Conservation (phyloP, 2,797 vertebrate genomes). For the Pseudomugil gertrudae region DNA sequence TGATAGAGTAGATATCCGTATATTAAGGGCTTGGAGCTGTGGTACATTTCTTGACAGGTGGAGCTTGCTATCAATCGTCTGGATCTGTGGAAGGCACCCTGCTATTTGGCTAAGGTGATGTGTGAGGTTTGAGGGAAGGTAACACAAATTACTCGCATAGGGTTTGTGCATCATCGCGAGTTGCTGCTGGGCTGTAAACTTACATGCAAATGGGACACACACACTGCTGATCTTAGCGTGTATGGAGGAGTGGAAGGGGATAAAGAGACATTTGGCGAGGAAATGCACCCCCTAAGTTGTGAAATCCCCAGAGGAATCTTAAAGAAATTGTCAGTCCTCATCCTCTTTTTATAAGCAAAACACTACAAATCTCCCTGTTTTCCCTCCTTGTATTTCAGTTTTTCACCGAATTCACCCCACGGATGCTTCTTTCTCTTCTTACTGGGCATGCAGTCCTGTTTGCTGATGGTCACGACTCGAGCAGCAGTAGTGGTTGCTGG, state of each 20-base stretch:
- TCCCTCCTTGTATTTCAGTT: background rate
- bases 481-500: background rate
- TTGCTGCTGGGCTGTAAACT: slow-evolving; percentile 30
- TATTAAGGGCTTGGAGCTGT: slow-evolving; percentile 26
- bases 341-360: slow-evolving; percentile 9
- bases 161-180: slow-evolving; percentile 1
- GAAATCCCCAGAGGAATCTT: slow-evolving; percentile 42
- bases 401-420: background rate
- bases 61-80: slow-evolving; percentile 36
- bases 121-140: slow-evolving; percentile 20
- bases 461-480: slow-evolving; percentile 18
- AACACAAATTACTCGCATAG: slow-evolving; percentile 25
- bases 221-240: slow-evolving; percentile 31
- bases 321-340: slow-evolving; percentile 30
- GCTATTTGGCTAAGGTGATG: slow-evolving; percentile 40
- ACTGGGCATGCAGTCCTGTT: background rate
- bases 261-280: slow-evolving; percentile 11
- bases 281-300: slow-evolving; percentile 33
- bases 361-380: background rate
- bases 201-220: background rate
- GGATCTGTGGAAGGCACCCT: slow-evolving; percentile 37
- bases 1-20: slow-evolving; percentile 24
- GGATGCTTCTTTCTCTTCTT: background rate
- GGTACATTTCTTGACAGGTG: slow-evolving; percentile 20
- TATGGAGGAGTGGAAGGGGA: slow-evolving; percentile 20